These are phyloP conservation scores for Pantelozetes paolii DNA, from an alignment of 2,888 invertebrate genomes.

Conservation along the genomic window DNA sequence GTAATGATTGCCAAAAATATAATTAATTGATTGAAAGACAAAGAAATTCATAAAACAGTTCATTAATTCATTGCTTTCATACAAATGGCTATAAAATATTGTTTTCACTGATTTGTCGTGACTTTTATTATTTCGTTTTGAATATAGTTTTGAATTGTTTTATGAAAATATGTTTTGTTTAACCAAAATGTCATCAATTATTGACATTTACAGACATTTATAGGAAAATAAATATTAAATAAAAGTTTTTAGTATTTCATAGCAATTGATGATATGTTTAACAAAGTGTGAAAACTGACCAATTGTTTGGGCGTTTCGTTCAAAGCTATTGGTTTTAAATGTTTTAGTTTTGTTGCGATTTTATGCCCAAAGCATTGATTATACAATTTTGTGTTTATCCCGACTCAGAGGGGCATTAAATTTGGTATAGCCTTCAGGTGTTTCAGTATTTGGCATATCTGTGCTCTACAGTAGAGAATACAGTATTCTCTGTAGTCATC, in stretches of 20 bases:
- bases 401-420: neutral
- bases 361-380: conserved; percentile 2
- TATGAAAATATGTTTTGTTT: too few relatives aligned
- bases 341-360: neutral
- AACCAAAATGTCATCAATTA: neutral
- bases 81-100: too few relatives aligned
- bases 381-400: conserved; percentile 11
- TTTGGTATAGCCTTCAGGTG: conserved; percentile 11
- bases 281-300: conserved; percentile 13
- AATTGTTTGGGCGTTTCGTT: conserved; percentile 26
- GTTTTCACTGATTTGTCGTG: conserved; percentile 3
- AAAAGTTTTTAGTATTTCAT: too few relatives aligned
- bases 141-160: neutral
- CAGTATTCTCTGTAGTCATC: neutral
- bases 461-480: neutral
- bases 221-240: too few relatives aligned
- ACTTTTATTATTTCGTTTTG: conserved; percentile 1
- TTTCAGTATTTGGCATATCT: neutral
- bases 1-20: too few relatives aligned
- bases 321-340: neutral
- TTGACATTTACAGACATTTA: neutral
- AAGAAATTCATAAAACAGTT: too few relatives aligned
- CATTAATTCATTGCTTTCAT: too few relatives aligned
- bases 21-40: too few relatives aligned
- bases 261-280: conserved; percentile 7